These are phyloP conservation scores for Astreopora myriophthalma DNA, from an alignment of 64 coral and sea anemone genomes.

Conservation along the genomic window DNA sequence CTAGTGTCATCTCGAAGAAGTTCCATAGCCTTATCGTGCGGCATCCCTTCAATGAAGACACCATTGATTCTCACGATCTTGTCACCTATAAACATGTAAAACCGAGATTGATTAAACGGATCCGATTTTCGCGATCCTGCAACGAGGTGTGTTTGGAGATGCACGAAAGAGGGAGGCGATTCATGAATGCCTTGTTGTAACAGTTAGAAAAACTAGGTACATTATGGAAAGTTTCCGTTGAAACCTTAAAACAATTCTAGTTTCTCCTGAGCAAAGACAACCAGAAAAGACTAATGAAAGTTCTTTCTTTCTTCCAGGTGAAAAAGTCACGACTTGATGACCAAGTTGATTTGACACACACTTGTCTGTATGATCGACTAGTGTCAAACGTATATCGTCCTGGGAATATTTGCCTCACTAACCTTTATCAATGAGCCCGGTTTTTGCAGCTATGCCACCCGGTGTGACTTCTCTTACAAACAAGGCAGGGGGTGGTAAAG, in stretches of 20 bases:
- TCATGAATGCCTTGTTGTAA: too few species aligned
- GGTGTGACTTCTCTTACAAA: conserved; percentile 33
- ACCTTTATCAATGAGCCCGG: conserved; percentile 35
- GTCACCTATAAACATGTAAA: not conserved
- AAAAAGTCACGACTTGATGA: too few species aligned
- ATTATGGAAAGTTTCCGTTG: too few species aligned
- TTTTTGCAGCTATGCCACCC: conserved; percentile 11
- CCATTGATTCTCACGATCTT: conserved; percentile 26
- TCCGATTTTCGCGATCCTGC: not conserved
- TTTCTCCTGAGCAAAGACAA: too few species aligned
- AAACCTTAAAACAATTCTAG: too few species aligned
- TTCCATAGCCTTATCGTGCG: conserved; percentile 7
- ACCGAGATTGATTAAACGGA: not conserved
- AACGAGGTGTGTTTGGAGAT: not conserved
- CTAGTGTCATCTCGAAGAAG: conserved; percentile 7
- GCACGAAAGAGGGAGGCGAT: too few species aligned
- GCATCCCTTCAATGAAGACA: conserved; percentile 1
- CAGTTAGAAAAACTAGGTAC: too few species aligned
- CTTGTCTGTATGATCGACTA: too few species aligned
- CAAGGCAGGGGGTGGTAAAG: conserved; percentile 24
- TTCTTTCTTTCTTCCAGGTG: too few species aligned
- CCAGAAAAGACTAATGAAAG: too few species aligned
- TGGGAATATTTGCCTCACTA: not conserved
- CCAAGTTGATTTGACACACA: too few species aligned
- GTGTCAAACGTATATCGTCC: not conserved